Evolutionary conservation across 2,113 vertebrate genomes (phyloP), one percentile per base, ranked within the genome.

Genomic region (Tragulus kanchil): DNA sequence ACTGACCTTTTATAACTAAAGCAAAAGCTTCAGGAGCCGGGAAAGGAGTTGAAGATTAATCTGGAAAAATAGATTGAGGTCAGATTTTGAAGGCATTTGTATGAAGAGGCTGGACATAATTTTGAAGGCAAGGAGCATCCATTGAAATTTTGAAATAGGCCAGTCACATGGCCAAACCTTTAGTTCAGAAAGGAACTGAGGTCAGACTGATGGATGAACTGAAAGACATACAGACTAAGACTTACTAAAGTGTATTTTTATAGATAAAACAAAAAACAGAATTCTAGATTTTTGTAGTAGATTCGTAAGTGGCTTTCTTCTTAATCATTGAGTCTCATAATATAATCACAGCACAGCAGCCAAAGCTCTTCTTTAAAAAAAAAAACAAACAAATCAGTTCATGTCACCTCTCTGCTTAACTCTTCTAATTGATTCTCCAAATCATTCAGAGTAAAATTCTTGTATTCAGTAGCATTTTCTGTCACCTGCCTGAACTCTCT

Each of bases 31-130:
- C 85, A 85, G 59, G 65, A 62, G 48, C 78, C 48, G 65, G 21
- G 65, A 96, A 97, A 90, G 50, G 19, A 93, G 48, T 58, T 92
- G 82, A 73, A 97, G 69, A 97, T 93, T 97, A 96, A 97, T 96
- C 88, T 88, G 45, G 45, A 92, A 93, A 96, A 95, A 88, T 75
- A 94, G 86, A 97, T 91, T 83, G 94, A 45, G 85, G 94, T 96
- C 82, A 94, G 56, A 90, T 83, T 95, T 95, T 93, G 61, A 96
- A 96, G 77, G 93, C 77, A 92, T 95, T 85, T 94, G 71, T 95
- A 28, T 69, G 86, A 82, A 93, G 85, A 92, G 61, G 10, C 85
- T 90, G 65, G 52, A 73, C 65, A 58, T 88, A 94, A 90, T 95
- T 97, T 71, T 93, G 78, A 83, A 94, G 54, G 64, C 91, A 95